Base-by-base conservation (phyloP, 2,113 vertebrate genomes). In the Onychorhynchus coronatus region DNA sequence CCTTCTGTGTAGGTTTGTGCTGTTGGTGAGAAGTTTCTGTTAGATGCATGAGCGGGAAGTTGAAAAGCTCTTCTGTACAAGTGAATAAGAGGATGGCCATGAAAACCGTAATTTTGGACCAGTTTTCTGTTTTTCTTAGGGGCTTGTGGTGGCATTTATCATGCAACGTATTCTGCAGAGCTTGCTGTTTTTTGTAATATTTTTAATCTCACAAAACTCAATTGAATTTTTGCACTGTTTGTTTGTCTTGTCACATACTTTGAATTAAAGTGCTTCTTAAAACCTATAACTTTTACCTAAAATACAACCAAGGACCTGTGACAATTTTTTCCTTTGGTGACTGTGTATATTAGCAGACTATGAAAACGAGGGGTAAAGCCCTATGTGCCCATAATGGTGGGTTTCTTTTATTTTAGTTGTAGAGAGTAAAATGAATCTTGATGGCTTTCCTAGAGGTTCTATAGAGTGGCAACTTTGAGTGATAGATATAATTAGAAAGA, bases 221-320 rank as follows among this genome's bases (percentile, higher is more conserved):
- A 25, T 75, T 87, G 25, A 59, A 62, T 86, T 78, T 96, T 90
- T 95, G 41, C 68, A 94, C 5, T 61, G 70, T 94, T 97, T 97
- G 31, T 67, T 95, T 96, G 92, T 97, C 46, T 63, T 91, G 53
- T 79, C 92, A 83, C 68, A 79, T 18, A 68, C 27, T 86, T 94
- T 66, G 70, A 94, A 87, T 90, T 39, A 52, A 88, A 95, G 35
- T 59, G n/a, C 8, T 68, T 97, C 78, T 91, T 72, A 47, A 95
- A 75, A 62, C 12, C 28, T 84, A 37, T 94, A 52, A 71, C 70
- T 88, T 62, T 53, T 66, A 76, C 20, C 46, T 95, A 80, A 33
- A 71, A 75, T 61, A 52, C 9, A 73, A 31, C 17, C 8, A 35
- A 70, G 18, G 33, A 28, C 11, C 31, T 18, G 37, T 42, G 14